A percentile compares a stretch with the other conserved stretches of the same genome.
These are phyloP conservation scores for Uropsilus gracilis DNA, from an alignment of 2,113 vertebrate genomes.

Conservation along the genomic window DNA sequence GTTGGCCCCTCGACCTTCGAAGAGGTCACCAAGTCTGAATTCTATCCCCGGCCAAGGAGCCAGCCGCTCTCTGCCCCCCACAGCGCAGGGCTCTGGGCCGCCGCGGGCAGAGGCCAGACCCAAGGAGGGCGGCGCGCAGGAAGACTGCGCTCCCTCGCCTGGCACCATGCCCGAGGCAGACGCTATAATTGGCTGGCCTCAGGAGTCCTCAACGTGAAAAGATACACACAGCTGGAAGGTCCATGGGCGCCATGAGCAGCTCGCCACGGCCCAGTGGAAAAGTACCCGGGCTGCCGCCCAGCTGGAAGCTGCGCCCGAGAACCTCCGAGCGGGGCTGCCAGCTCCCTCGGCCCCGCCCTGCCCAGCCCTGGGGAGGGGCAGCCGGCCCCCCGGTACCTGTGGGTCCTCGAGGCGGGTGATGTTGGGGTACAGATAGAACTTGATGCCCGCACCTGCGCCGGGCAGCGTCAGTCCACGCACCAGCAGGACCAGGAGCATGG, in stretches of 20 bases:
- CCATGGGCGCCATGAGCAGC: constrained; percentile 56
- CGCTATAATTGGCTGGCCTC: constrained; percentile 81
- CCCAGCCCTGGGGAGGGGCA: not conserved
- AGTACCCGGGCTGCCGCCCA: constrained; percentile 60
- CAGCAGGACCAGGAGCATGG: constrained; percentile 97
- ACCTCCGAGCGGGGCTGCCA: not conserved
- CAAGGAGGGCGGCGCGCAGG: not conserved
- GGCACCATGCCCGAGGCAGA: constrained; percentile 64
- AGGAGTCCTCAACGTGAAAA: constrained; percentile 79
- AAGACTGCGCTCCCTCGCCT: constrained; percentile 82
- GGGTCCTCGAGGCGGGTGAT: constrained; percentile 94
- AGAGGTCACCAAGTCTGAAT: not conserved
- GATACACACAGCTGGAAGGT: constrained; percentile 68
- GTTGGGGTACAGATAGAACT: constrained; percentile 98
- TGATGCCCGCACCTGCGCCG: constrained; percentile 96
- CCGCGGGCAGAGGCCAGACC: not conserved
- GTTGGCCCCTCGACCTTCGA: not conserved
- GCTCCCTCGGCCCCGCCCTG: not conserved
- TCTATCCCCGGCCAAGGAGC: not conserved
- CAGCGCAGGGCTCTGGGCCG: not conserved
- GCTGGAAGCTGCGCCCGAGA: constrained; percentile 46
- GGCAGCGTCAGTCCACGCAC: constrained; percentile 97
- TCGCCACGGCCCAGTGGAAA: constrained; percentile 65
- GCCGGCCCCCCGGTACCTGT: constrained; percentile 85
- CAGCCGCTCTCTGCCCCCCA: not conserved